phyloP scores from a whole-genome alignment of 2,797 vertebrate genomes.

The Sebastes goodei region DNA sequence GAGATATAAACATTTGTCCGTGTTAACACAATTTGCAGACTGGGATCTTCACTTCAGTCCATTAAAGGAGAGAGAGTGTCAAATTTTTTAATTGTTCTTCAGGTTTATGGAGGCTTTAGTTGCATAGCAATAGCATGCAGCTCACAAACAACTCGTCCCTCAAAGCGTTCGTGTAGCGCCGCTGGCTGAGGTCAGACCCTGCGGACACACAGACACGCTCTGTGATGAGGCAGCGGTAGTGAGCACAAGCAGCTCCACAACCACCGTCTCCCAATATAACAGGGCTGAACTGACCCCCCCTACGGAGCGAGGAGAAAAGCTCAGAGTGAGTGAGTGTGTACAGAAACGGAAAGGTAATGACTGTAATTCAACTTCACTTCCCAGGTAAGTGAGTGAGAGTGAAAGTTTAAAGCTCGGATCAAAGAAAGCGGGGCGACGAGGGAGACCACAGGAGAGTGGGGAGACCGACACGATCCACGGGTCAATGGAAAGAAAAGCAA shows the following conservation, averaged over 20 bases:
- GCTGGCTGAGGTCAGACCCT: background rate
- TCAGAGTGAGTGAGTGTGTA: background rate
- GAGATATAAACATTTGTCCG: slow-evolving; percentile 2
- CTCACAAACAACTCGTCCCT: background rate
- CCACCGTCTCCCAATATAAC: background rate
- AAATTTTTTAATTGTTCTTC: slow-evolving; percentile 7
- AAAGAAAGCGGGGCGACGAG: slow-evolving; percentile 2
- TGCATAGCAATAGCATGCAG: slow-evolving; percentile 20
- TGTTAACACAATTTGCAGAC: background rate
- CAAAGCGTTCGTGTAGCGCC: background rate
- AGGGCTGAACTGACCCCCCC: background rate
- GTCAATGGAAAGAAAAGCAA: background rate
- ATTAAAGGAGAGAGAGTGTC: slow-evolving; percentile 3
- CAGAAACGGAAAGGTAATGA: slow-evolving; percentile 33
- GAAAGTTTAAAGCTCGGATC: slow-evolving; percentile 43
- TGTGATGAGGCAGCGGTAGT: background rate
- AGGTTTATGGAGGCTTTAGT: slow-evolving; percentile 18
- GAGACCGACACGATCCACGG: background rate
- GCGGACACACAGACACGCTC: background rate
- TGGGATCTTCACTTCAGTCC: background rate
- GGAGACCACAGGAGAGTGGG: background rate
- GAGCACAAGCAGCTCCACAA: slow-evolving; percentile 1
- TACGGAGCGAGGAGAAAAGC: background rate
- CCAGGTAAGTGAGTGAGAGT: slow-evolving; percentile 41
- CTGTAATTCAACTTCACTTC: slow-evolving; percentile 57